Evolutionary conservation across 2,113 vertebrate genomes (phyloP).

Genomic region (Proterorhinus semilunaris): DNA sequence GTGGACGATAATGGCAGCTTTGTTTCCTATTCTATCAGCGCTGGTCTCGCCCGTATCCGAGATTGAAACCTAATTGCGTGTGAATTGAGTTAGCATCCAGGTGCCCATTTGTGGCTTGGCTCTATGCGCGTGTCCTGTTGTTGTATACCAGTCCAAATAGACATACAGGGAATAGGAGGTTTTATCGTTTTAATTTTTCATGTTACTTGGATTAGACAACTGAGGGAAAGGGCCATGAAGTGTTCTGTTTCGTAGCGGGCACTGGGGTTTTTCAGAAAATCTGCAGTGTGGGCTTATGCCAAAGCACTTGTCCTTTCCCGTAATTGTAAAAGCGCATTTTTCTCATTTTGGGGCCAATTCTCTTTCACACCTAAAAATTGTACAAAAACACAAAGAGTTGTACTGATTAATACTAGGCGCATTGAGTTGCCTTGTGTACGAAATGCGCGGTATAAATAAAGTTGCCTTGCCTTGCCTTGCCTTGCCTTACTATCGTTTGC

Average conservation of each 20-base stretch:
- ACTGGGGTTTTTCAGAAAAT: neutral
- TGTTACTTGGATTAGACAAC: conserved; percentile 69
- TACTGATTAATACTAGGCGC: too few species aligned
- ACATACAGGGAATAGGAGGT: conserved; percentile 58
- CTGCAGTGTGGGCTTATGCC: too few species aligned
- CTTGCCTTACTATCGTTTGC: too few species aligned
- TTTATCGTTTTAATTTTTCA: conserved; percentile 55
- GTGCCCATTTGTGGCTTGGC: conserved; percentile 58
- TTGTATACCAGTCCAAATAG: conserved; percentile 33
- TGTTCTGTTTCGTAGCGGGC: conserved; percentile 47
- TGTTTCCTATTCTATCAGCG: conserved; percentile 41
- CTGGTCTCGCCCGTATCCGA: conserved; percentile 36
- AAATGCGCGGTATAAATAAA: too few species aligned
- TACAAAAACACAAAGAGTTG: too few species aligned
- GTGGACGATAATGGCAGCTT: conserved; percentile 53
- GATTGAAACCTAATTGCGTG: conserved; percentile 58
- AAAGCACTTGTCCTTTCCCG: neutral
- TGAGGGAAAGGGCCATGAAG: conserved; percentile 49
- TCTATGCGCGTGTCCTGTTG: conserved; percentile 33
- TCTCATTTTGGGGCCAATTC: too few species aligned
- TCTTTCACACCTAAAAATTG: too few species aligned
- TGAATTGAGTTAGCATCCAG: conserved; percentile 56
- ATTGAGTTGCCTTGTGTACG: too few species aligned
- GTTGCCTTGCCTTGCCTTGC: too few species aligned
- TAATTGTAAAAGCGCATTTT: neutral